Evolutionary conservation across 2,113 vertebrate species (phyloP).

Genomic region (Drymodes brunneopygia): DNA sequence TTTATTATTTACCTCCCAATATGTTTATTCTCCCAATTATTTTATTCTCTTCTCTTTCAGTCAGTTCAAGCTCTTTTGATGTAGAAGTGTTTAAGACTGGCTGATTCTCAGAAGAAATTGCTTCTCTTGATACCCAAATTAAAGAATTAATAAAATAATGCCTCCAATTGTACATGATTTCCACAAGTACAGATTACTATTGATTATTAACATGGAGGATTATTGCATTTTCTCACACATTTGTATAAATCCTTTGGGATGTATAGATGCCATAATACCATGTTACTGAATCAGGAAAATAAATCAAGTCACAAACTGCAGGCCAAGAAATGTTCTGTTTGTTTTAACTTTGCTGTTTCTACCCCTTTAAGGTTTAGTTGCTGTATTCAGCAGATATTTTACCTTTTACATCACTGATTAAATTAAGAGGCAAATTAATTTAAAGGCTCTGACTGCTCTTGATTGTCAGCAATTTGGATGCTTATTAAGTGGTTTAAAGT

Average conservation of each 20-base stretch:
- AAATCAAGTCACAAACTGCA: neutral
- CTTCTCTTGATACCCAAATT: neutral
- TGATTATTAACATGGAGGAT: neutral
- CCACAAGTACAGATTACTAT: neutral
- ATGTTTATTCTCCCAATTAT: neutral
- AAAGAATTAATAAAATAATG: neutral
- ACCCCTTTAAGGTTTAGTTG: neutral
- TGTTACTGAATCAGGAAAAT: neutral
- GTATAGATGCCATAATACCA: neutral
- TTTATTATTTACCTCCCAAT: neutral
- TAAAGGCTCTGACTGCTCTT: neutral
- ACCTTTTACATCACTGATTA: neutral
- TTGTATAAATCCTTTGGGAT: neutral
- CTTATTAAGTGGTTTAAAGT: conserved; percentile 3
- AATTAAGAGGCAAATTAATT: conserved; percentile 24
- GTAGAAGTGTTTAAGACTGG: neutral
- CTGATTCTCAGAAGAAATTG: neutral
- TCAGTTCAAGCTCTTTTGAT: neutral
- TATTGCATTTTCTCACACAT: neutral
- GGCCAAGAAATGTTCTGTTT: neutral
- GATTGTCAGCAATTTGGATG: neutral
- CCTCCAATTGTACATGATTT: neutral
- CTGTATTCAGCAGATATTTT: neutral
- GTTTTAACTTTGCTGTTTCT: neutral
- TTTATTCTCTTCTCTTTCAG: neutral